phyloP scores from a whole-genome alignment of 2,888 invertebrate genomes.

The Callimorpha dominula region DNA sequence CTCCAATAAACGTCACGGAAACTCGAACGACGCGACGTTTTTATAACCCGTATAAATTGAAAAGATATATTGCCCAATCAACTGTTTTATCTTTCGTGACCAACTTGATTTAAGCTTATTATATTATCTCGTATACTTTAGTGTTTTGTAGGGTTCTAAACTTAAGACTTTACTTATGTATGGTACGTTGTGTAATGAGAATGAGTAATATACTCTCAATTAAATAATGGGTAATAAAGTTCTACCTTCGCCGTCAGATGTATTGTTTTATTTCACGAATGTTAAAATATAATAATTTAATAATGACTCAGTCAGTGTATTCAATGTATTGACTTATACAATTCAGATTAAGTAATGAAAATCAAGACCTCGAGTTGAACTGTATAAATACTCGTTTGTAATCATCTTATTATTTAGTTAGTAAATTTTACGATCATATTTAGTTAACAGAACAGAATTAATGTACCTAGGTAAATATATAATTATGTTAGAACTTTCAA shows the following conservation, averaged over 20 bases:
- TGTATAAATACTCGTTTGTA: background rate
- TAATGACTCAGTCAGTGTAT: background rate
- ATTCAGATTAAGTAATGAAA: background rate
- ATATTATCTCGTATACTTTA: constrained; percentile 35
- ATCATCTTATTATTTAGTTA: no score
- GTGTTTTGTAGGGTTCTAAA: constrained; percentile 25
- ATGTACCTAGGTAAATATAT: no score
- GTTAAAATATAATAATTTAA: background rate
- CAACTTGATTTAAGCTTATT: constrained; percentile 49
- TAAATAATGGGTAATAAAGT: background rate
- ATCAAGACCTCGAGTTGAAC: background rate
- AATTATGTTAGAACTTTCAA: background rate
- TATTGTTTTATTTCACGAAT: background rate
- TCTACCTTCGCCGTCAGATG: background rate
- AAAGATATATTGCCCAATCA: constrained; percentile 59
- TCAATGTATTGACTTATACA: background rate
- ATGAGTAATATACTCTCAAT: background rate
- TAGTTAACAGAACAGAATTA: no score
- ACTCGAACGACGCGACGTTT: constrained; percentile 52
- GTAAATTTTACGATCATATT: no score
- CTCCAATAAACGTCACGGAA: constrained; percentile 49
- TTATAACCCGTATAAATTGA: constrained; percentile 62
- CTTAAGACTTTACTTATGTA: constrained; percentile 18
- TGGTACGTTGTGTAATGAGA: background rate
- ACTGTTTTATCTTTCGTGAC: constrained; percentile 51